Evolutionary conservation across 2,797 vertebrate species (phyloP).

Genomic region (Tokudaia tokunoshimensis): DNA sequence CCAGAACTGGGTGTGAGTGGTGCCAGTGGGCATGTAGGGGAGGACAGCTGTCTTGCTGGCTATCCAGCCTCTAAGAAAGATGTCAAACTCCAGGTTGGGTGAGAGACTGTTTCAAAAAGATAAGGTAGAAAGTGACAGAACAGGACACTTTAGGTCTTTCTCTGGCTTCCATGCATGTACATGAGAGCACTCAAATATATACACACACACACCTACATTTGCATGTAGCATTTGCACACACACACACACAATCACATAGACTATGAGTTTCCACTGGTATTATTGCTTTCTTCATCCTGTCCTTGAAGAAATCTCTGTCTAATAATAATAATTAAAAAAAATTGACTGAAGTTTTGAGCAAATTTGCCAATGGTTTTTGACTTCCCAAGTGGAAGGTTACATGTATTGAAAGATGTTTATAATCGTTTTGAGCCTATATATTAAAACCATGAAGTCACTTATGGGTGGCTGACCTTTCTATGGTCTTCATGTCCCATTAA

Average conservation of each 20-base stretch:
- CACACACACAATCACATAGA: not conserved
- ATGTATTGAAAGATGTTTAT: conserved; percentile 63
- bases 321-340: not conserved
- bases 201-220: not conserved
- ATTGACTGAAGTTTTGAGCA: not conserved
- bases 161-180: not conserved
- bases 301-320: conserved; percentile 12
- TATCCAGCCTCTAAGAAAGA: not conserved
- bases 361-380: conserved; percentile 33
- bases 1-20: not conserved
- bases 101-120: not conserved
- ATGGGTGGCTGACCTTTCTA: conserved; percentile 86
- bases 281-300: not conserved
- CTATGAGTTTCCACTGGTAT: not conserved
- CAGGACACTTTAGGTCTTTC: not conserved
- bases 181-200: not conserved
- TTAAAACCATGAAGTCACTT: conserved; percentile 77
- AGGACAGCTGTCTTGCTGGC: too few relatives aligned
- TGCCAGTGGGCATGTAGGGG: not conserved
- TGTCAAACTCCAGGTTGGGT: not conserved
- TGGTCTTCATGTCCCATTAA: conserved; percentile 85
- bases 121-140: not conserved
- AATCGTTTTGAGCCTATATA: conserved; percentile 75
- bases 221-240: not conserved
- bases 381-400: conserved; percentile 71